A percentile compares a stretch with the other conserved stretches of the same genome.
Evolutionary conservation across 2,888 invertebrate species (phyloP).

Genomic region (Phyllotreta cruciferae): DNA sequence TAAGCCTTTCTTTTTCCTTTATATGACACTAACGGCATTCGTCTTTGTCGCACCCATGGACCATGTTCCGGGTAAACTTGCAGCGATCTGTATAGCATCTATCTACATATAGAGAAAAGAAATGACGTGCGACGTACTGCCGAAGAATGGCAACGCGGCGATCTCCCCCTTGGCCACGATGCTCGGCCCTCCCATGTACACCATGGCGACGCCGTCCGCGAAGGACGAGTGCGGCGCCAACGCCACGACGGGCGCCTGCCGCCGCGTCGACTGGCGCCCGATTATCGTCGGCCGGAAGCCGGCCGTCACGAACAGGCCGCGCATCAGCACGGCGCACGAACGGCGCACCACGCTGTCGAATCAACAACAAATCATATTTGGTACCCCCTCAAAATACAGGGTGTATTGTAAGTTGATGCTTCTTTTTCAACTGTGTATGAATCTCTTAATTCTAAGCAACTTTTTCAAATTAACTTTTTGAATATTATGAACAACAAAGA

Average conservation of each 20-base stretch:
- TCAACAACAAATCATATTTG: slow-evolving; percentile 17
- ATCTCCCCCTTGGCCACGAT: slow-evolving; percentile 91
- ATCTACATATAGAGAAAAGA: slow-evolving; percentile 18
- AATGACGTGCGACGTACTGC: slow-evolving; percentile 76
- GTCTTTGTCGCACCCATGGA: too few species aligned
- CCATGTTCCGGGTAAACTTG: too few species aligned
- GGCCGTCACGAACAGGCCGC: slow-evolving; percentile 77
- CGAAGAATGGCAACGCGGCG: slow-evolving; percentile 82
- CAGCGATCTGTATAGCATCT: too few species aligned
- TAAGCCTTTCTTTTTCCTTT: too few species aligned
- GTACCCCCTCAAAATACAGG: too few species aligned
- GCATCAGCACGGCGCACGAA: slow-evolving; percentile 68
- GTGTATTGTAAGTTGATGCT: too few species aligned
- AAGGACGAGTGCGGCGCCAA: slow-evolving; percentile 92
- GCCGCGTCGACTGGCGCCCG: slow-evolving; percentile 68
- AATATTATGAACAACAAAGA: too few species aligned
- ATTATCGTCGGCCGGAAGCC: slow-evolving; percentile 84
- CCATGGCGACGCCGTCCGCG: slow-evolving; percentile 87
- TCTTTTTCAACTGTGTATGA: too few species aligned
- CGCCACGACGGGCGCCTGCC: slow-evolving; percentile 82
- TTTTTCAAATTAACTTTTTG: too few species aligned
- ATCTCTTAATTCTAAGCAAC: too few species aligned
- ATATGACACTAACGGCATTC: too few species aligned
- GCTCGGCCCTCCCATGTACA: slow-evolving; percentile 83
- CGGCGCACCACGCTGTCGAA: slow-evolving; percentile 58